These are phyloP conservation scores for Phenganax marumi DNA, from an alignment of 92 coral and sea anemone species.

Conservation along the genomic window DNA sequence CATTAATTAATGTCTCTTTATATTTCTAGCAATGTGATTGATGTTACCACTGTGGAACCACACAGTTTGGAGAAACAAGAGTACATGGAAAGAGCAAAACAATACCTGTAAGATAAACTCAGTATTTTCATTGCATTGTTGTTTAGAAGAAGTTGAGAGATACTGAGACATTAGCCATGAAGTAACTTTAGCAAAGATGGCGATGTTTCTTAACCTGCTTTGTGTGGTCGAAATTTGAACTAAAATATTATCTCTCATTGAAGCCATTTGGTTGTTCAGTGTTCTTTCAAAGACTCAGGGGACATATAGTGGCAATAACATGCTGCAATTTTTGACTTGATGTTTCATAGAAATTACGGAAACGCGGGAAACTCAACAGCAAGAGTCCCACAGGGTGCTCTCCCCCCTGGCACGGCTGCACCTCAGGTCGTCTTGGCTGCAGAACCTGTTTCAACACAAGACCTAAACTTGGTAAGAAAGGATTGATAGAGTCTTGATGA, in stretches of 20 bases:
- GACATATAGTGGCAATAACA: background rate
- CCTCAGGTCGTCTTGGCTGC: constrained; percentile 79
- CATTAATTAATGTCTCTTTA: background rate
- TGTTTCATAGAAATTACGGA: constrained; percentile 12
- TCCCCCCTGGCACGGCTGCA: constrained; percentile 78
- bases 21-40: constrained; percentile 81
- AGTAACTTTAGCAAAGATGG: background rate
- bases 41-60: constrained; percentile 93
- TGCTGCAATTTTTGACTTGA: background rate
- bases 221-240: background rate
- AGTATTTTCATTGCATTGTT: no score
- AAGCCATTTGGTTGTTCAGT: no score
- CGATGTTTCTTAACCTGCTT: background rate
- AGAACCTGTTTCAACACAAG: constrained; percentile 79
- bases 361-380: constrained; percentile 53
- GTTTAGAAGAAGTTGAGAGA: no score
- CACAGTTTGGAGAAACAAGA: constrained; percentile 97
- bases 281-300: no score
- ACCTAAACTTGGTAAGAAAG: constrained; percentile 77
- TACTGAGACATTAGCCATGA: no score
- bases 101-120: constrained; percentile 70
- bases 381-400: constrained; percentile 53
- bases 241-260: no score
- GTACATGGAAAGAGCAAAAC: constrained; percentile 92
- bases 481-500: no score